phyloP scores from a whole-genome alignment of 2,797 vertebrate species.

The Podargus strigoides region DNA sequence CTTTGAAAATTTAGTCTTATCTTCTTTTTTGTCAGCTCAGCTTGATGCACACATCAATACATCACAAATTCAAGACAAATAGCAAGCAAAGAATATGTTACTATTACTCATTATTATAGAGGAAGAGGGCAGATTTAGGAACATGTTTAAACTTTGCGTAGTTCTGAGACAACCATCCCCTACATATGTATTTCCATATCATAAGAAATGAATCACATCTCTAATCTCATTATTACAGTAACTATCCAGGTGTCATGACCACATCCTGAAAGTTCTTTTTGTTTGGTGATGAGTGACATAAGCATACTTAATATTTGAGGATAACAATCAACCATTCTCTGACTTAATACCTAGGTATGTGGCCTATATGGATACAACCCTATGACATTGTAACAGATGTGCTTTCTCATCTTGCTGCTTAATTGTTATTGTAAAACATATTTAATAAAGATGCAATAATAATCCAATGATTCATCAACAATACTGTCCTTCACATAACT shows the following conservation, averaged over 20 bases:
- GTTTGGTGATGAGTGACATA: not conserved
- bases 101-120: not conserved
- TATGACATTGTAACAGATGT: not conserved
- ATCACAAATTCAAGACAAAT: not conserved
- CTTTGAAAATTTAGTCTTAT: not conserved
- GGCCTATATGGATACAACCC: not conserved
- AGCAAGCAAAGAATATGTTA: not conserved
- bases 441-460: not conserved
- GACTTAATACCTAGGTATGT: not conserved
- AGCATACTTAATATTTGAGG: not conserved
- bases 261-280: not conserved
- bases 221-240: not conserved
- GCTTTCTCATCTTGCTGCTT: not conserved
- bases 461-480: not conserved
- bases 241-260: not conserved
- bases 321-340: not conserved
- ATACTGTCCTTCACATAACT: not conserved
- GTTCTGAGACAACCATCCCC: not conserved
- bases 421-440: not conserved
- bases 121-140: not conserved
- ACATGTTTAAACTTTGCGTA: not conserved
- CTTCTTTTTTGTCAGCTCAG: not conserved
- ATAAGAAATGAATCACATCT: not conserved
- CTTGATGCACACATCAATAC: not conserved
- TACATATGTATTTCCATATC: not conserved